These are phyloP conservation scores for Drosophila leonis DNA, from an alignment of 2,888 invertebrate genomes.

Conservation along the genomic window DNA sequence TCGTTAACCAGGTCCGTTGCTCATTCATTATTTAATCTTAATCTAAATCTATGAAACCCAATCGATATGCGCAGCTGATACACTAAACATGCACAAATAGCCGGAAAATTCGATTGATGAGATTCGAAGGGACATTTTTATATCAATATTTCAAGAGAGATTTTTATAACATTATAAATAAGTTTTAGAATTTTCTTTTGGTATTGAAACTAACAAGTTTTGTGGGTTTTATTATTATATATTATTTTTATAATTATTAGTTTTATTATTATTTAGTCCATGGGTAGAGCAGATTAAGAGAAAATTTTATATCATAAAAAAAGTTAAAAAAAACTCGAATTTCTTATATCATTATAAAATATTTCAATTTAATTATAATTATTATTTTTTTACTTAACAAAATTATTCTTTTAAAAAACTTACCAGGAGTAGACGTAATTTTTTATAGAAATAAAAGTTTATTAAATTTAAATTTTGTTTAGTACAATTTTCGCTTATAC, in stretches of 20 bases:
- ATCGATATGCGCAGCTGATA: slow-evolving; percentile 36
- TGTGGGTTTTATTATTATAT: not conserved
- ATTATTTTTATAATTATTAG: not conserved
- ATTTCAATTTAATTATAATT: not conserved
- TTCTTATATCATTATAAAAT: too few relatives aligned
- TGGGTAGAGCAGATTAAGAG: not conserved
- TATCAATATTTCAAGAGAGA: not conserved
- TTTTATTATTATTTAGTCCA: too few relatives aligned
- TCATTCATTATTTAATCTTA: slow-evolving; percentile 28
- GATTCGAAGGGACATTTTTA: not conserved
- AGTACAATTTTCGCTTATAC: too few relatives aligned
- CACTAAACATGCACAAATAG: not conserved
- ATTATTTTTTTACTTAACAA: too few relatives aligned
- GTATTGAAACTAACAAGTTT: not conserved
- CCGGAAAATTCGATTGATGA: slow-evolving; percentile 16
- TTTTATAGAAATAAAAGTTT: too few relatives aligned
- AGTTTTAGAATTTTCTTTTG: not conserved
- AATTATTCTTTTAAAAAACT: too few relatives aligned
- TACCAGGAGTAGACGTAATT: too few relatives aligned
- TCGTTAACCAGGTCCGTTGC: slow-evolving; percentile 23
- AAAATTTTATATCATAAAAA: too few relatives aligned
- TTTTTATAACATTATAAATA: not conserved
- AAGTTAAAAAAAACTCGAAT: too few relatives aligned
- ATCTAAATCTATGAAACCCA: slow-evolving; percentile 21
- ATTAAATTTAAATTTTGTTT: too few relatives aligned